Evolutionary conservation across 2,888 invertebrate species (phyloP), one percentile per base, ranked within the genome.

Genomic region (Andrena dorsata): DNA sequence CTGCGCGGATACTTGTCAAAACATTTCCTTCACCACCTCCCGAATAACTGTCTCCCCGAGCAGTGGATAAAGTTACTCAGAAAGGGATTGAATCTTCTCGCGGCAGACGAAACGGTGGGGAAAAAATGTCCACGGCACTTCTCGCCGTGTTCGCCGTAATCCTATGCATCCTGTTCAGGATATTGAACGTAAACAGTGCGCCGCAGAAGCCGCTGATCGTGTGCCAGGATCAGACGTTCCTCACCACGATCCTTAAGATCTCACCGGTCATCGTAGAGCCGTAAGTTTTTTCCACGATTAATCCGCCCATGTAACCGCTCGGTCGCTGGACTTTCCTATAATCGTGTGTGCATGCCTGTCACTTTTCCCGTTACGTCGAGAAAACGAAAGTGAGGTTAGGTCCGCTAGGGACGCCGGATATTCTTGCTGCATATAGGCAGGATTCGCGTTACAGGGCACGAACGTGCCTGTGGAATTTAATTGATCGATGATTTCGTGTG

Each of bases 111-210:
- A 41, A 30, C 26, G 30, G 51, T n/a, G 16, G 35, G 3, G n/a
- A 76, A 90, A 90, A 90, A 69, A 97, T 97, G 97, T 97, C 97
- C 90, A 97, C 97, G 85, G 97, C 97, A 83, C 95, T 97, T 88
- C 94, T 98, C 90, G 97, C 97, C 83, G 96, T 97, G 80, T 95
- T 97, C 89, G 98, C 97, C 85, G 97, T 98, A 82, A 96, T 98
- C 90, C 95, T 98, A 83, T 97, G 97, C 94, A 95, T 97, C 91
- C 95, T 98, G 87, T 97, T 98, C 93, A 95, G 97, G 93, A 96
- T 98, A 93, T 94, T 98, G 88, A 98, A 98, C 94, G 97, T 98
- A 83, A 97, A 97, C 94, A 97, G 97, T 92, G 96, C 97, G 92
- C 96, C 97, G 49, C 96, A 97, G 90, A 97, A 96, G 94, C 97